phyloP scores from a whole-genome alignment of 2,113 vertebrate genomes.

The Euleptes europaea region DNA sequence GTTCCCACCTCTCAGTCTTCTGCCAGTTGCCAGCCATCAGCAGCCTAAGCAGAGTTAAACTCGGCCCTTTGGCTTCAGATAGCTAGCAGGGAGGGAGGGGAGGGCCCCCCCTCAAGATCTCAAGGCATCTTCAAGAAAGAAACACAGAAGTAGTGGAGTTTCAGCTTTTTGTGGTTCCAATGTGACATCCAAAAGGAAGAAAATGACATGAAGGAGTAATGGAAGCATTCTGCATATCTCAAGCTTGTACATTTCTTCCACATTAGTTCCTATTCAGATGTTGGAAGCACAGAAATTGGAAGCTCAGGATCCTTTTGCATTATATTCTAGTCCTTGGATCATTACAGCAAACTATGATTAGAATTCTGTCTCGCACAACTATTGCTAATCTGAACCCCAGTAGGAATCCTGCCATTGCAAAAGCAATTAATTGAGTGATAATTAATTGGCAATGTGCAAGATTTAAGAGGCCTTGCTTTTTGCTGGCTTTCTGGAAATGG shows the following conservation, averaged over 20 bases:
- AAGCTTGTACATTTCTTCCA: not conserved
- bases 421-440: not conserved
- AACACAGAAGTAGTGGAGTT: not conserved
- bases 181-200: not conserved
- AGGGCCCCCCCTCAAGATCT: too few species aligned
- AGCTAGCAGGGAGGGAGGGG: not conserved
- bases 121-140: not conserved
- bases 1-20: too few species aligned
- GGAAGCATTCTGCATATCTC: not conserved
- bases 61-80: not conserved
- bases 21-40: too few species aligned
- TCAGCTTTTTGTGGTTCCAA: not conserved
- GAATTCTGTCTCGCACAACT: not conserved
- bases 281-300: not conserved
- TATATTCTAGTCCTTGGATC: not conserved
- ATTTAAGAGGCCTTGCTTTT: too few species aligned
- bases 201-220: not conserved
- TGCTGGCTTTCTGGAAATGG: too few species aligned
- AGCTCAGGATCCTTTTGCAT: not conserved
- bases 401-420: constrained; percentile 7
- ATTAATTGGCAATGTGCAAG: not conserved
- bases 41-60: too few species aligned
- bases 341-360: not conserved
- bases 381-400: not conserved
- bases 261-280: not conserved